Base-by-base conservation (phyloP, 2,113 vertebrate species). In the Neomonachus schauinslandi region DNA sequence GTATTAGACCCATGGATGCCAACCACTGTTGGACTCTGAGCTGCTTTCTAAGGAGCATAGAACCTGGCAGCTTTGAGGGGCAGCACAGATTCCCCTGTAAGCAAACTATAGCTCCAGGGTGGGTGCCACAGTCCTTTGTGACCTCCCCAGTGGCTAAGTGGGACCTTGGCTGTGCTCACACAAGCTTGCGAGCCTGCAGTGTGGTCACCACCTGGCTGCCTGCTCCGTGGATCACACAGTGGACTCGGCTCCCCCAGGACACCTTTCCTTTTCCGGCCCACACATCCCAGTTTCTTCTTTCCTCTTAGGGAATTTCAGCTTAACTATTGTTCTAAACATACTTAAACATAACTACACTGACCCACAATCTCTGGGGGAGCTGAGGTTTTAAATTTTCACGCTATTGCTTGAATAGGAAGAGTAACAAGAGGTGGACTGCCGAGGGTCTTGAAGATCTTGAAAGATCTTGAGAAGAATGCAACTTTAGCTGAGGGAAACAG, bases 241-340 rank as follows among this genome's bases (percentile, higher is more conserved):
- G 28, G 49, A 21, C 59, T 39, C 0, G 0, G 33, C 10, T 82
- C 15, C 5, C 39, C 31, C 33, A 16, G 2, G 39, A 76, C 7
- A 11, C 5, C 28, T 74, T 49, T 36, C 57, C 19, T 22, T 36
- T 46, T 76, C 74, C 12, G 33, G 1, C 28, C 22, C 36, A 46
- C 21, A 33, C 33, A 65, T n/a, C 1, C 4, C 26, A 42, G 22
- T 11, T 61, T 74, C 67, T 59, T 57, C 57, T 36, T 65, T 67
- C 15, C 86, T 82, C 33, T 33, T n/a, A 5, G 63, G 49, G 42
- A 80, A 85, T 96, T 90, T 76, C 57, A 81, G 36, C 65, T 87
- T 94, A 69, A 87, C 80, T 93, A 76, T 59, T 39, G 12, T 81
- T 92, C 57, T 81, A 96, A 95, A 94, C 13, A 85, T 74, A 84